phyloP scores from a whole-genome alignment of 2,888 invertebrate species.

The Steromphala cineraria region DNA sequence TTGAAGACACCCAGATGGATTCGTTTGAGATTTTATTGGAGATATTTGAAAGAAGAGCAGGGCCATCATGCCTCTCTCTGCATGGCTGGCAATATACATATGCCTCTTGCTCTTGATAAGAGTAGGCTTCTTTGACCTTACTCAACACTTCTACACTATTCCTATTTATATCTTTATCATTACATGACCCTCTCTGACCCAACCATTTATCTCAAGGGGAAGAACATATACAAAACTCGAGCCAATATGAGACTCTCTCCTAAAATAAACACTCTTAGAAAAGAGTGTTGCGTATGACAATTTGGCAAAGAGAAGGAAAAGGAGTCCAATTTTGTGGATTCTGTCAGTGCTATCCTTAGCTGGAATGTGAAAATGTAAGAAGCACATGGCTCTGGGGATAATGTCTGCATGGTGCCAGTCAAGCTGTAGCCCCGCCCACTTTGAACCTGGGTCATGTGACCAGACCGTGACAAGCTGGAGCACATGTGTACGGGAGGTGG shows the following conservation, averaged over 20 bases:
- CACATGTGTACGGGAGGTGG: not conserved
- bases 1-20: no score
- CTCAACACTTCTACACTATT: not conserved
- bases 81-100: not conserved
- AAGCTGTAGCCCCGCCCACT: not conserved
- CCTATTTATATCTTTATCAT: constrained; percentile 3
- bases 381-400: not conserved
- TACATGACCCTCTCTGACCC: not conserved
- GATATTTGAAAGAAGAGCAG: not conserved
- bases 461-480: not conserved
- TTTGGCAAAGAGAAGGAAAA: not conserved
- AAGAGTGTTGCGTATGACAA: not conserved
- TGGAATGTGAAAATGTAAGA: not conserved
- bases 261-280: not conserved
- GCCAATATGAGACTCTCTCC: not conserved
- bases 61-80: not conserved
- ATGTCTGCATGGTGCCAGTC: not conserved
- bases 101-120: not conserved
- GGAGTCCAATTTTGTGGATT: not conserved
- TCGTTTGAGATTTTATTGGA: no score
- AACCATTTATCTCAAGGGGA: not conserved
- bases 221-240: not conserved
- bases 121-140: not conserved
- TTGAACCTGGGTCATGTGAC: not conserved
- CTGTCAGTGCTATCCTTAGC: not conserved